These are phyloP conservation scores for Orbicella faveolata DNA, from an alignment of 64 coral and sea anemone species.

Conservation along the genomic window DNA sequence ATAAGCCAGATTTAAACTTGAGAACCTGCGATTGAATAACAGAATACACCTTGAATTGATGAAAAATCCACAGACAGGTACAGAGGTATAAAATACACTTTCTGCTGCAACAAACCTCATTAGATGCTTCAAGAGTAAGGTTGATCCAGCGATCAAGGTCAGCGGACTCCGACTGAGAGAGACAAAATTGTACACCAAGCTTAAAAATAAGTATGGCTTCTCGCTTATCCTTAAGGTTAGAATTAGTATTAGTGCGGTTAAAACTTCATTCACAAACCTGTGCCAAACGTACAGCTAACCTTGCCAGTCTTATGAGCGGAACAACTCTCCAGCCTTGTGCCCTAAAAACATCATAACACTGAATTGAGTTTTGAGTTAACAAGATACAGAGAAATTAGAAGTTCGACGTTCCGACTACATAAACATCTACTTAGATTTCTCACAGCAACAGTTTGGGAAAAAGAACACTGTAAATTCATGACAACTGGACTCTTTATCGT, in stretches of 20 bases:
- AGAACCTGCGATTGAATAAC: slow-evolving; percentile 38
- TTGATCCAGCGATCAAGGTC: slow-evolving; percentile 72
- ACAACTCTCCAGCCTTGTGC: slow-evolving; percentile 57
- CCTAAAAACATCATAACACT: neutral
- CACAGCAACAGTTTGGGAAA: too few species aligned
- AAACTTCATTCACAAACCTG: slow-evolving; percentile 40
- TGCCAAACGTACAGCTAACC: slow-evolving; percentile 63
- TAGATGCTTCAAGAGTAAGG: slow-evolving; percentile 79
- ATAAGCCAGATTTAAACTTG: slow-evolving; percentile 48
- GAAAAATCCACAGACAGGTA: too few species aligned
- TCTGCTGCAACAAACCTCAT: slow-evolving; percentile 34
- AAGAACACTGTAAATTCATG: too few species aligned
- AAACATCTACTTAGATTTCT: too few species aligned
- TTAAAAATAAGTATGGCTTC: too few species aligned
- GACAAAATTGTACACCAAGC: neutral
- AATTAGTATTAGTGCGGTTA: too few species aligned
- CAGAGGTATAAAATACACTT: too few species aligned
- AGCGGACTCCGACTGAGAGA: slow-evolving; percentile 39
- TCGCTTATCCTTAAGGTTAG: too few species aligned
- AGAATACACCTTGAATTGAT: too few species aligned
- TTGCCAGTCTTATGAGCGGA: slow-evolving; percentile 66
- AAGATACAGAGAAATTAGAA: neutral
- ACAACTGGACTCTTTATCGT: too few species aligned
- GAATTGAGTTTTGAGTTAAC: neutral
- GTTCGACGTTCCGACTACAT: neutral